Base-by-base conservation (phyloP, 2,113 vertebrate genomes). In the Indri indri region DNA sequence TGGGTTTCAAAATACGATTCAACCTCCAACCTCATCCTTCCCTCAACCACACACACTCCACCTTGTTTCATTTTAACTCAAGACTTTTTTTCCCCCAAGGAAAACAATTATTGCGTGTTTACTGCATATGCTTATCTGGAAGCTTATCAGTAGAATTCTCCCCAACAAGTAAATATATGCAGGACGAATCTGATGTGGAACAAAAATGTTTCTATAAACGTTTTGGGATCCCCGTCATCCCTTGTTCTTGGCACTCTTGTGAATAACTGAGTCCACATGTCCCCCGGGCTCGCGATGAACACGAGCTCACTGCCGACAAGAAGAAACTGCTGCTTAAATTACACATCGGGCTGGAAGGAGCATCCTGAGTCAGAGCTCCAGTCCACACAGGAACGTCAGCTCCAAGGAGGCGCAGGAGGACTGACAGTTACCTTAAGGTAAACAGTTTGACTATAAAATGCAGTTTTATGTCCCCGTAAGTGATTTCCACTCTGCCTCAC, bases 401-500 rank as follows among this genome's bases (percentile, higher is more conserved):
- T n/a, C 90, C 47, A 50, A 71, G 42, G 54, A 84, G 95, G 66
- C 1, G 13, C 88, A 77, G 37, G 47, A 79, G 37, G 42, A 3
- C 0, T 0, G 86, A 54, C 42, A 14, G 66, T 80, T 68, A n/a
- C 73, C 87, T 94, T 61, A 40, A 95, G 52, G 81, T 22, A 82
- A 89, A 52, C 57, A 91, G 10, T 37, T 65, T 23, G 86, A 71
- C 84, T 34, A 20, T 45, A 61, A 93, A 92, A 37, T 20, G 80
- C 50, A 71, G 82, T 27, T 89, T 77, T n/a, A 66, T 68, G n/a
- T 95, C 47, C 50, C 20, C 4, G 23, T 54, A 97, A 96, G 83
- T 88, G 32, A 47, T 63, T 95, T 95, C 88, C 57, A 23, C 95
- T 73, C 76, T 76, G 74, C 79, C 91, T 98, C 96, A 95, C 84